A percentile compares a stretch with the other conserved stretches of the same genome.
Conservation (phyloP, 2,113 vertebrate species). For the Cavia aperea region DNA sequence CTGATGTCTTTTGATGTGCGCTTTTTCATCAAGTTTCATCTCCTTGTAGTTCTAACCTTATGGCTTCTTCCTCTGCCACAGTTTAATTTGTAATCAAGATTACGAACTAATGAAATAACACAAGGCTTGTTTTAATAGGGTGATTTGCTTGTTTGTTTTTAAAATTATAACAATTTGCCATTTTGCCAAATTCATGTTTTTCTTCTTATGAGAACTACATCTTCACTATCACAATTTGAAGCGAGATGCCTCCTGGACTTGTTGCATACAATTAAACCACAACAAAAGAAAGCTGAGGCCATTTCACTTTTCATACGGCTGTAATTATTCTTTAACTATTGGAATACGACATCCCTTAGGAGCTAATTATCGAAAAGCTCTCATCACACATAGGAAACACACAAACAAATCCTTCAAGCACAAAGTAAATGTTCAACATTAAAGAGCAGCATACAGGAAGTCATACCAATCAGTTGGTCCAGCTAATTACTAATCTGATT, state of each 20-base stretch:
- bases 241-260: conserved; percentile 92
- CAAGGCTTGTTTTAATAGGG: conserved; percentile 69
- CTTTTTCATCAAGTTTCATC: conserved; percentile 65
- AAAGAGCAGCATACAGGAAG: conserved; percentile 90
- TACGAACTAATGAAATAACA: conserved; percentile 71
- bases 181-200: conserved; percentile 82
- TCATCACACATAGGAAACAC: conserved; percentile 95
- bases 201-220: conserved; percentile 85
- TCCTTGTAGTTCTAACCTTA: conserved; percentile 23
- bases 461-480: conserved; percentile 93
- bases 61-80: conserved; percentile 24
- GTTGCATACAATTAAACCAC: conserved; percentile 96
- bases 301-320: conserved; percentile 95
- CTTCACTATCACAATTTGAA: conserved; percentile 86
- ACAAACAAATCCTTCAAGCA: conserved; percentile 99
- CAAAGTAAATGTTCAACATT: conserved; percentile 99
- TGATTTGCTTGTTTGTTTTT: conserved; percentile 73
- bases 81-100: conserved; percentile 65
- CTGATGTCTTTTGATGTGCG: conserved; percentile 48
- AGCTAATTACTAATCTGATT: conserved; percentile 98
- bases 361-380: conserved; percentile 98
- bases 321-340: conserved; percentile 99
- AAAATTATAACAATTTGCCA: conserved; percentile 90
- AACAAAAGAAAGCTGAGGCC: conserved; percentile 89
- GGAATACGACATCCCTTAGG: conserved; percentile 95